These are phyloP conservation scores for Mastigias papua DNA, from an alignment of 30 jellyfish, hydroid and myxozoan species.

Conservation along the genomic window DNA sequence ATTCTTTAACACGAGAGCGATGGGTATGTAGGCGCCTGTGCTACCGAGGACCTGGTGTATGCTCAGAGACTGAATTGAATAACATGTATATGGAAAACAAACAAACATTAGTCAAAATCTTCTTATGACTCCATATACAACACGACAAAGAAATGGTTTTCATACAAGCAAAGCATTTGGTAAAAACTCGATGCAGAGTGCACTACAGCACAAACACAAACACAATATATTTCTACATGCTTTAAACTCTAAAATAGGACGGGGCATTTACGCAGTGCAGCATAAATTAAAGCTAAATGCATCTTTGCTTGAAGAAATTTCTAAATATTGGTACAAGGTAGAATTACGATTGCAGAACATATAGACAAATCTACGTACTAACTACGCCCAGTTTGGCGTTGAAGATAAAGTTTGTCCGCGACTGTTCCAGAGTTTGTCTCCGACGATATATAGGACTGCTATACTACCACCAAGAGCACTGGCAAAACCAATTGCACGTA, in stretches of 20 bases:
- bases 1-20: no score
- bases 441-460: slow-evolving; percentile 82
- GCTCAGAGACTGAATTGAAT: not conserved
- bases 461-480: slow-evolving; percentile 93
- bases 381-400: slow-evolving; percentile 96
- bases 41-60: not conserved
- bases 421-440: slow-evolving; percentile 89
- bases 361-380: slow-evolving; percentile 6
- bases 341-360: not conserved
- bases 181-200: no score
- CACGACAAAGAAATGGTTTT: not conserved
- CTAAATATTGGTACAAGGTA: not conserved
- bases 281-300: not conserved
- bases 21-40: no score
- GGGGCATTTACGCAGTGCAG: not conserved
- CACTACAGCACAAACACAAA: no score
- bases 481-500: slow-evolving; percentile 94
- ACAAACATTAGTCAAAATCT: not conserved
- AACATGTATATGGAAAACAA: not conserved
- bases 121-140: slow-evolving; percentile 16
- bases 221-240: not conserved
- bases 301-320: not conserved
- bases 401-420: slow-evolving; percentile 97
- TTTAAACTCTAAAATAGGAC: not conserved
- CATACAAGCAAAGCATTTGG: not conserved